Conservation (phyloP, 1,140 invertebrate species). For the Bombyx mori region ASM3026992v2 NC_085127.1:6601501-6602000, state of each 20-base stretch:
- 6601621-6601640: conserved; percentile 47
- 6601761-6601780: background rate
- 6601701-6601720: conserved; percentile 60
- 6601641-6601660: conserved; percentile 66
- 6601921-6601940: too few species aligned
- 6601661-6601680: conserved; percentile 56
- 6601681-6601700: conserved; percentile 55
- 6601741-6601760: conserved; percentile 12
- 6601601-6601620: conserved; percentile 30
- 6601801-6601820: too few species aligned
- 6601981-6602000: conserved; percentile 16
- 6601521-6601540: conserved; percentile 23
- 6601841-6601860: too few species aligned
- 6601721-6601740: conserved; percentile 40
- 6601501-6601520: too few species aligned
- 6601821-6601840: too few species aligned
- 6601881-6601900: too few species aligned
- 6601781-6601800: too few species aligned
- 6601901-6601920: too few species aligned
- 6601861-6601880: too few species aligned
- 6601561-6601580: conserved; percentile 41
- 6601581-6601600: conserved; percentile 48
- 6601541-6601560: conserved; percentile 30
- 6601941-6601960: too few species aligned
- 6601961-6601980: conserved; percentile 1